phyloP scores from a whole-genome alignment of 2,888 invertebrate genomes.

The Teleiodes luculella region DNA sequence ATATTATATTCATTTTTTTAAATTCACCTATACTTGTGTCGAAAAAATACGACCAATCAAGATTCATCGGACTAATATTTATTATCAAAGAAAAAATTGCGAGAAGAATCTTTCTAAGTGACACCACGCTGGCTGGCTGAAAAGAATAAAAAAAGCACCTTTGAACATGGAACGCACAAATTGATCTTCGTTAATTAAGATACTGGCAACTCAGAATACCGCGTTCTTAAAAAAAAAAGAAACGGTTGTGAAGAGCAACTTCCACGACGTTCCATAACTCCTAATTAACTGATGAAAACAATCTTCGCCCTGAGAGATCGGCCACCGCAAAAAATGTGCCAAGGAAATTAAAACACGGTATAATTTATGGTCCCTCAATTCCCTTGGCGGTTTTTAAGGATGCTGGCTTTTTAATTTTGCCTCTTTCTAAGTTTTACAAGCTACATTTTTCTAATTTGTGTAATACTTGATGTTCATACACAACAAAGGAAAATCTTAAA shows the following conservation, averaged over 20 bases:
- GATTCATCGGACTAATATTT: no score
- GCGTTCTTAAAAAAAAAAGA: neutral
- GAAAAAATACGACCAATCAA: no score
- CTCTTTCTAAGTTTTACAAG: conserved; percentile 6
- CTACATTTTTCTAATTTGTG: no score
- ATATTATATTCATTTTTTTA: no score
- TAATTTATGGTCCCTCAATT: conserved; percentile 30
- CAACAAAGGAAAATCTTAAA: no score
- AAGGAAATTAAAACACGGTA: conserved; percentile 35
- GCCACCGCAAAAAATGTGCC: conserved; percentile 34
- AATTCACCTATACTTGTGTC: no score
- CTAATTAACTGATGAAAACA: conserved; percentile 46
- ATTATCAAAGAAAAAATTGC: no score
- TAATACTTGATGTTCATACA: no score
- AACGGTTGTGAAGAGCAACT: neutral
- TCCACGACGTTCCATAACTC: conserved; percentile 30
- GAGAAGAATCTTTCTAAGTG: neutral
- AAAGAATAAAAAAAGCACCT: neutral
- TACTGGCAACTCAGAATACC: neutral
- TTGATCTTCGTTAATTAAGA: neutral
- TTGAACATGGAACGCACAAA: neutral
- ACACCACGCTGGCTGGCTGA: neutral
- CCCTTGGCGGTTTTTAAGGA: conserved; percentile 6
- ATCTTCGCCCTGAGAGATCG: conserved; percentile 29
- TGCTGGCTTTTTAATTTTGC: neutral